These are phyloP conservation scores for Podiceps cristatus DNA, from an alignment of 2,113 vertebrate genomes.

Conservation along the genomic window DNA sequence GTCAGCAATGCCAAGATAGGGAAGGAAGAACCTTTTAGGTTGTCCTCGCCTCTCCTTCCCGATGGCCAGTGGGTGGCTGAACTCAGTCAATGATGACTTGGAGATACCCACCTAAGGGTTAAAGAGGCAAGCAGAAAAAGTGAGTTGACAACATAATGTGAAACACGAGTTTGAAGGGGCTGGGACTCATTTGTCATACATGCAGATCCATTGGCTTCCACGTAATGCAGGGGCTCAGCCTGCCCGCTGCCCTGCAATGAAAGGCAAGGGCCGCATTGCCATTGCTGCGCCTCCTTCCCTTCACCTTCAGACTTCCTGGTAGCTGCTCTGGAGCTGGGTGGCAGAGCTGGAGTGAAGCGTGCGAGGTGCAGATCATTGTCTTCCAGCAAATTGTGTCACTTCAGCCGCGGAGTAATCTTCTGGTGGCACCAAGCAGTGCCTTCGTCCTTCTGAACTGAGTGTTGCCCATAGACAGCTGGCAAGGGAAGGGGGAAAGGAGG, in stretches of 20 bases:
- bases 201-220: background rate
- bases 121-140: background rate
- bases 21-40: background rate
- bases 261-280: slow-evolving; percentile 22
- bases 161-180: background rate
- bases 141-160: background rate
- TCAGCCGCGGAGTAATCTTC: background rate
- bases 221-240: background rate
- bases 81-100: background rate
- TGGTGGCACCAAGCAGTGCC: background rate
- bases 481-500: background rate
- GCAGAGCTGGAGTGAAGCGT: rapidly evolving
- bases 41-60: background rate
- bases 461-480: background rate
- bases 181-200: slow-evolving; percentile 13
- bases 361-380: background rate
- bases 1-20: background rate
- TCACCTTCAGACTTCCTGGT: background rate
- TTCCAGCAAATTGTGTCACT: background rate
- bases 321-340: background rate
- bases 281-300: background rate
- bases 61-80: rapidly evolving
- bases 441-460: background rate
- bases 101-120: background rate
- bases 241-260: background rate